These are phyloP conservation scores for Lepetodrilus schrolli DNA, from an alignment of 2,888 invertebrate genomes.

Conservation along the genomic window DNA sequence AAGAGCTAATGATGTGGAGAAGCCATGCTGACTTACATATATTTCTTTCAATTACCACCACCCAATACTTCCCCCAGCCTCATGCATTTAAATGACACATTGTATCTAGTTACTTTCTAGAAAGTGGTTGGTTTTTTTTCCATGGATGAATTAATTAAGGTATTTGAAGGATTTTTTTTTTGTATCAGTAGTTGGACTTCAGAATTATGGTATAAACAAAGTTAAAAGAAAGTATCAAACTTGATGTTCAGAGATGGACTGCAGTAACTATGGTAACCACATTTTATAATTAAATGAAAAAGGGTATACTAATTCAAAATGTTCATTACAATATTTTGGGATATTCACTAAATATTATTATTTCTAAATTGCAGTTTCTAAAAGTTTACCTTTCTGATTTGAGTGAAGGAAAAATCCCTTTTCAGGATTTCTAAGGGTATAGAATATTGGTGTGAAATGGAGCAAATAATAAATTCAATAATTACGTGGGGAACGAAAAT, in stretches of 20 bases:
- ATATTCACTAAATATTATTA: too few species aligned
- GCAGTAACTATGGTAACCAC: too few species aligned
- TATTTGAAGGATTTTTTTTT: constrained; percentile 20
- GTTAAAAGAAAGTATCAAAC: too few species aligned
- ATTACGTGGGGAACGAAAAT: constrained; percentile 47
- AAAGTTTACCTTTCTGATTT: too few species aligned
- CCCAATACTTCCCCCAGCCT: constrained; percentile 3
- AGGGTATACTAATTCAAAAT: too few species aligned
- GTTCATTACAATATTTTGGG: too few species aligned
- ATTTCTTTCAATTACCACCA: constrained; percentile 13
- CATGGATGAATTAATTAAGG: constrained; percentile 28
- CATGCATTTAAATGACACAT: constrained; percentile 1
- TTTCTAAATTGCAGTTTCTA: too few species aligned
- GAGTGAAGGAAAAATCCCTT: too few species aligned
- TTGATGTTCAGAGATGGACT: too few species aligned
- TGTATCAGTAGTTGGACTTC: too few species aligned
- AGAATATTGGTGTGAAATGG: constrained; percentile 47
- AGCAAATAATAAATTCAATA: constrained; percentile 50
- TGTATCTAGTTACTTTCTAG: not conserved
- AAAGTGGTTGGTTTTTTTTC: not conserved
- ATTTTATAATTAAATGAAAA: too few species aligned
- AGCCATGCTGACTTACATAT: constrained; percentile 16
- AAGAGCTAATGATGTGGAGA: constrained; percentile 8
- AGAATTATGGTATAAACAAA: too few species aligned
- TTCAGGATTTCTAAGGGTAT: not conserved